Evolutionary conservation across 2,797 vertebrate genomes (phyloP), one percentile per base, ranked within the genome.

Genomic region (Epinephelus malabaricus): DNA sequence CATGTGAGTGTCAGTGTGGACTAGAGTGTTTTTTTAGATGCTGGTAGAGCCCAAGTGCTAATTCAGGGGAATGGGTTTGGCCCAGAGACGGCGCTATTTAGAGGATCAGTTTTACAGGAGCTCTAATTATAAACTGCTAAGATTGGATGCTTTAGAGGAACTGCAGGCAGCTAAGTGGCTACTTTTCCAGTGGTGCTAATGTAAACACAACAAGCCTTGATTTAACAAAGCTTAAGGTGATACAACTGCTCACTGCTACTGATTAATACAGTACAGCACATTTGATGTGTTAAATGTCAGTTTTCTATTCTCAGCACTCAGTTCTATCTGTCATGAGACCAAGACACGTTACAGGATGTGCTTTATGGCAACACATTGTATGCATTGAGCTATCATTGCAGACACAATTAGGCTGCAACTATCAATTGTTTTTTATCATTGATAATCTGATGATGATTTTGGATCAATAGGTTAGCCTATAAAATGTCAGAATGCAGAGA

Each of bases 121-220:
- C 55, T 78, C 82, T 88, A 79, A 88, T 88, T 85, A 84, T 86
- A 86, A 86, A 56, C 79, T 55, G 70, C 80, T 47, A 60, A 50
- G 82, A 86, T 17, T 62, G 73, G 78, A 83, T n/a, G 76, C 47
- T 82, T 78, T 68, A 74, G 80, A 79, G 65, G 47, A 78, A 38
- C n/a, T 58, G 19, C 64, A 81, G 27, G 55, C 2, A 61, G 71
- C 49, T 50, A 27, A 53, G 59, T 17, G 54, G 30, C 54, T 47
- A 14, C 67, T 67, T 51, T 45, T 56, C 34, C 23, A 47, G 19
- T 25, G 18, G 19, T 63, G 71, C 58, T 74, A 74, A 80, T 64
- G 60, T 83, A 74, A 86, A 79, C 67, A 86, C 45, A 65, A 65
- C 63, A 45, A 27, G 9, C 1, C 15, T 47, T 21, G 62, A 54